Base-by-base conservation (phyloP, 2,888 invertebrate species). In the Perizoma flavofasciatum region DNA sequence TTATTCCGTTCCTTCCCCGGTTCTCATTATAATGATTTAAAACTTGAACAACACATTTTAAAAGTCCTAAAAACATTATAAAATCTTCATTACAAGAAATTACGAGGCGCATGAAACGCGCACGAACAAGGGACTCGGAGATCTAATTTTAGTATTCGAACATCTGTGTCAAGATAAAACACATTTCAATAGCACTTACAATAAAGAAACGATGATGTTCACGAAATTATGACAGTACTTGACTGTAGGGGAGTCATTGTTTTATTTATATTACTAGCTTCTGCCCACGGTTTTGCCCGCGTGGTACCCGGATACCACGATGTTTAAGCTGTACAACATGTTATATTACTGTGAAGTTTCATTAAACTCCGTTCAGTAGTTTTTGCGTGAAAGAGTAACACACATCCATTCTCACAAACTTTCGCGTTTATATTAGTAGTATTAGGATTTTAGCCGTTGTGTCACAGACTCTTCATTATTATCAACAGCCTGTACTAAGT, bases 61-160 rank as follows among this genome's bases (percentile, higher is more conserved):
- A 50, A 47, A 59, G 53, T 54, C 22, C 50, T 50, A 59, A 59
- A 55, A 59, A 59, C 35, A 41, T 54, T 55, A 59, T 59, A 59
- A 59, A 54, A 54, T 39, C 9, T 50, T 47, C 41, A 52, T 54
- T 52, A 52, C 53, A 41, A 2, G 1, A 22, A 22, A 22, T 22
- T 22, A 22, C 22, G 22, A 22, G 22, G 22, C 22, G 22, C 22
- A n/a, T 22, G 22, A 3, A 22, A 22, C 22, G 22, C 22, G 40
- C 35, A 10, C 46, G 55, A 7, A 37, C 37, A 37, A 11, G 50
- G 55, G 22, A 22, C 3, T 22, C 1, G 22, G 55, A 55, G 59
- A 43, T 54, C 46, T 59, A 59, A 54, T 51, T 59, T 55, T 55
- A 59, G 59, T 33, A 11, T 22, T 11, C 7, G 49, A 40, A 54